Evolutionary conservation across 2,113 vertebrate genomes (phyloP), one percentile per base, ranked within the genome.

Genomic region (Haplotaxodon microlepis): DNA sequence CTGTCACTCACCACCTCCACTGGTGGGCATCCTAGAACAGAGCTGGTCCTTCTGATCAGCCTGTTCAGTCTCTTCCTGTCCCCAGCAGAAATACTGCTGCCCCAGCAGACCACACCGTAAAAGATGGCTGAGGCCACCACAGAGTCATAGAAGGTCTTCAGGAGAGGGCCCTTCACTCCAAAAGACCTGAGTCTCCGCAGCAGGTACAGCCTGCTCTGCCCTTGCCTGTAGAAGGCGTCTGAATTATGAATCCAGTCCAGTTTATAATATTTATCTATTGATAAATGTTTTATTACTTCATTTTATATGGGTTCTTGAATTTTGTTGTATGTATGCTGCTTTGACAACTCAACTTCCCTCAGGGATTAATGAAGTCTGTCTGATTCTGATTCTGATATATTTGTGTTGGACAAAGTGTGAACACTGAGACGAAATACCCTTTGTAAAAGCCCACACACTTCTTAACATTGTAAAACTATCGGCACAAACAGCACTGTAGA

Each of bases 41-140:
- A 59, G 13, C 56, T 59, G 56, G 24, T 0, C 8, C 13, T 59
- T 1, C 13, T 1, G 56, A 29, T 59, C 56, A 59, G 24, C 56
- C 56, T 59, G 56, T 59, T 16, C 13, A 59, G 1, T 59, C 56
- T 59, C 56, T 59, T 16, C 13, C 3, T 59, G 8, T 59, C 56
- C 56, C 6, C 13, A 1, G 56, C 56, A 59, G 27, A 29, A 0
- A 59, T 59, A 0, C 3, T 59, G 56, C 27, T 1, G 3, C 56
- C 56, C 24, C 56, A 59, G 56, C 13, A 29, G 56, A 29, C 56
- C 3, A 59, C 27, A 29, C 13, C 1, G 2, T 59, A 59, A 59
- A 31, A 59, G 56, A 29, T 59, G 2, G 13, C 27, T 9, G 56
- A 59, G 27, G 13, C 5, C 56, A 29, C 56, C 56, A 59, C 56